These are phyloP conservation scores for Ciconia nigra DNA, from an alignment of 2,797 vertebrate genomes.

Conservation along the genomic window DNA sequence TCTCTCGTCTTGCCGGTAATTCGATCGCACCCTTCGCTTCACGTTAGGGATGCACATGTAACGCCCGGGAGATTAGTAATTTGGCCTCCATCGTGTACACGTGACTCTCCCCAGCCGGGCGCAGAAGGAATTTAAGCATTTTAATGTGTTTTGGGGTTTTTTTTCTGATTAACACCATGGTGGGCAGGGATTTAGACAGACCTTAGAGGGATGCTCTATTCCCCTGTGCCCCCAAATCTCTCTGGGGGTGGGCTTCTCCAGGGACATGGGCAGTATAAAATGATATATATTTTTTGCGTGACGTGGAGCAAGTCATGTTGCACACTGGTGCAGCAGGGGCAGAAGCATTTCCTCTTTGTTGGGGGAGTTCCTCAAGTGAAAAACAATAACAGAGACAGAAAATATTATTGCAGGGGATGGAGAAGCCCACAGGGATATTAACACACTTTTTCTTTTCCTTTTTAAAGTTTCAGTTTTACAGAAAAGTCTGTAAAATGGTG, in stretches of 20 bases:
- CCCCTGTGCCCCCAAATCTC: background rate
- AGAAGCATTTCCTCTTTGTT: background rate
- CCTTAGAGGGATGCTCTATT: background rate
- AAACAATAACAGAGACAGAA: background rate
- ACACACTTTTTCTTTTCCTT: background rate
- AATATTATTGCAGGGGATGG: background rate
- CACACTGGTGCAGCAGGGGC: background rate
- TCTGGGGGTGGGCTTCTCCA: background rate
- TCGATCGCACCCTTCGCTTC: background rate
- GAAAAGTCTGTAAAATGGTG: conserved; percentile 6
- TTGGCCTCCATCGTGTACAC: fast-evolving
- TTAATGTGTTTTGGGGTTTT: background rate
- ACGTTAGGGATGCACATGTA: background rate
- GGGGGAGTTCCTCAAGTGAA: background rate
- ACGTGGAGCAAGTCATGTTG: fast-evolving
- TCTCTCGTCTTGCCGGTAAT: background rate
- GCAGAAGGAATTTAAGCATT: background rate
- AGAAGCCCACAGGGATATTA: background rate
- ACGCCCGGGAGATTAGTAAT: background rate
- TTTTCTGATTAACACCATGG: background rate
- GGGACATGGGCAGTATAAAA: background rate
- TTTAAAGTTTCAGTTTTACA: background rate
- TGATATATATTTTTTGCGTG: fast-evolving
- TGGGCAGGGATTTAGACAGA: background rate
- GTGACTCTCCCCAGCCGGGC: fast-evolving